Conservation (phyloP, 1,140 invertebrate genomes). For the Chymomyza costata region DNA sequence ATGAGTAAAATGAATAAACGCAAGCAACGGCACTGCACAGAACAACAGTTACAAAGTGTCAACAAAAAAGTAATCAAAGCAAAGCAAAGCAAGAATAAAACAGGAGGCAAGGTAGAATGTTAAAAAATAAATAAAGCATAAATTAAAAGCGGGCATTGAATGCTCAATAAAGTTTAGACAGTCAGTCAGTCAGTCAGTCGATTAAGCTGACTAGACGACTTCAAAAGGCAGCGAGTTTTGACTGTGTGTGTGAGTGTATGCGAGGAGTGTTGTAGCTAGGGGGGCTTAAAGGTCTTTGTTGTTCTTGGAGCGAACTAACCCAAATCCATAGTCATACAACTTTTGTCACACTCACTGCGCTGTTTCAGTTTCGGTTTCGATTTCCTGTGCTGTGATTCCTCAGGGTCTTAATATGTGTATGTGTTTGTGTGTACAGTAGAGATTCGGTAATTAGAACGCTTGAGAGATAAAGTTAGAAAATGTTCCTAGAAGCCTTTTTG, state of each 20-base stretch:
- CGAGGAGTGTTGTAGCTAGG: too few relatives aligned
- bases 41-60: conserved; percentile 44
- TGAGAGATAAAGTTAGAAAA: too few relatives aligned
- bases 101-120: conserved; percentile 9
- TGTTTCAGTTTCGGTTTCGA: conserved; percentile 50
- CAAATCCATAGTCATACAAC: too few relatives aligned
- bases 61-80: conserved; percentile 9
- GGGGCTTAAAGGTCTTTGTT: background rate
- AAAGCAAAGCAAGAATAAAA: conserved; percentile 39
- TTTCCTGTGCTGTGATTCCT: conserved; percentile 43
- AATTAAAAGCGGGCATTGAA: conserved; percentile 42
- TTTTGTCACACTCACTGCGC: too few relatives aligned
- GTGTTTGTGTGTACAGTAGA: too few relatives aligned
- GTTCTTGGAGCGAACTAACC: background rate
- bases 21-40: too few relatives aligned
- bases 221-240: conserved; percentile 43
- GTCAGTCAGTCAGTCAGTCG: background rate
- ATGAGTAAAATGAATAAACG: too few relatives aligned
- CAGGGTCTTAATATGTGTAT: conserved; percentile 7
- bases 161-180: conserved; percentile 47
- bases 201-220: conserved; percentile 12
- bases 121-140: conserved; percentile 30
- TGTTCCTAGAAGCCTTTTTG: too few relatives aligned
- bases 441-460: too few relatives aligned
- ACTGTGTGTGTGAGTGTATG: too few relatives aligned